These are phyloP conservation scores for Platycheirus rosarum DNA, from an alignment of 2,888 invertebrate species.

Conservation along the genomic window DNA sequence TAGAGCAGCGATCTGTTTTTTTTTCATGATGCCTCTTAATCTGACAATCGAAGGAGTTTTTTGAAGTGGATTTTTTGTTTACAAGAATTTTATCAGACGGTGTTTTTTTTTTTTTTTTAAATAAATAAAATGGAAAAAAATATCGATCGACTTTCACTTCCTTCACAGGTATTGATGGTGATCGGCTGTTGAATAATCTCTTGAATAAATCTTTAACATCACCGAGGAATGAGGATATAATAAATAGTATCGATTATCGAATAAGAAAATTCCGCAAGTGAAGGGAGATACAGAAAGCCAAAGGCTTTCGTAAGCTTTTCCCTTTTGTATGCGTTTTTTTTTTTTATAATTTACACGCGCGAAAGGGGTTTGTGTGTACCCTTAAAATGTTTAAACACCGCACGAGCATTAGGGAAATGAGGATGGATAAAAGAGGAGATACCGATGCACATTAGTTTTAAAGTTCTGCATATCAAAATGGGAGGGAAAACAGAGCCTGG, in stretches of 20 bases:
- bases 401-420: no score
- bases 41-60: conserved; percentile 50
- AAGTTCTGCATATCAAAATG: no score
- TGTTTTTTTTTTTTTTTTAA: conserved; percentile 13
- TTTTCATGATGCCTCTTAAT: conserved; percentile 16
- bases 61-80: conserved; percentile 29
- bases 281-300: conserved; percentile 8
- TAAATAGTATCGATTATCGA: no score
- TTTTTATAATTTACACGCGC: no score
- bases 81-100: conserved; percentile 48
- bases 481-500: no score
- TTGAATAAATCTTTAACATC: conserved; percentile 25
- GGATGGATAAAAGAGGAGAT: no score
- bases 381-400: no score
- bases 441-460: no score
- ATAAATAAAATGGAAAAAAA: conserved; percentile 5
- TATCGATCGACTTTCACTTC: conserved; percentile 70
- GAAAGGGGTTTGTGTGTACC: no score
- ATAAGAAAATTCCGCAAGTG: conserved; percentile 27
- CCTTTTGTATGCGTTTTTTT: no score
- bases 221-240: conserved; percentile 56
- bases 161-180: conserved; percentile 27
- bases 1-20: conserved; percentile 32
- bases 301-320: conserved; percentile 20
- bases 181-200: conserved; percentile 57